phyloP scores from a whole-genome alignment of 1,140 invertebrate genomes.

The Idris sp. region DNA sequence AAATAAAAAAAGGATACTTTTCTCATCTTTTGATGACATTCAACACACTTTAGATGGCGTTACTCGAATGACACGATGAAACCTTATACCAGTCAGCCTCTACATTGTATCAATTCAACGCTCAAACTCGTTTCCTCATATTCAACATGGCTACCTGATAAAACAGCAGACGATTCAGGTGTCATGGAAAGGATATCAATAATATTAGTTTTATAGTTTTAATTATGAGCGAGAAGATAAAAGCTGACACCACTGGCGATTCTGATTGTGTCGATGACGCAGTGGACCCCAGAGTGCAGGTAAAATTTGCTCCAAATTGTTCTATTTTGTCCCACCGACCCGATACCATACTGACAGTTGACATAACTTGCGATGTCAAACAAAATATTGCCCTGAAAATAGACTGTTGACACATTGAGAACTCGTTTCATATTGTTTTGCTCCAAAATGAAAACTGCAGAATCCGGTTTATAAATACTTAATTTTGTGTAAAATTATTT shows the following conservation, averaged over 20 bases:
- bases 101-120: conserved; percentile 14
- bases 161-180: conserved; percentile 74
- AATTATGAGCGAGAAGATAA: conserved; percentile 74
- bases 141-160: conserved; percentile 75
- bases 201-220: conserved; percentile 70
- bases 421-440: no score
- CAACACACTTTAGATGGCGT: conserved; percentile 18
- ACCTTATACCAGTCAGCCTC: no score
- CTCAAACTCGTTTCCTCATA: conserved; percentile 44
- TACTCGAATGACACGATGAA: neutral
- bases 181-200: conserved; percentile 73
- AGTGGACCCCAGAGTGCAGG: conserved; percentile 79
- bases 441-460: no score
- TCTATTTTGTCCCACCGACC: conserved; percentile 8
- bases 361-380: conserved; percentile 46
- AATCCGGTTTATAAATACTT: no score
- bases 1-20: no score
- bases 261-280: conserved; percentile 74
- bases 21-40: no score
- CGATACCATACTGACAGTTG: conserved; percentile 34
- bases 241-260: conserved; percentile 67
- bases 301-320: conserved; percentile 47
- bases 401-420: neutral
- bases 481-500: no score
- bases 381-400: conserved; percentile 25